Base-by-base conservation (phyloP, 2,797 vertebrate genomes). In the Buceros bicornis region DNA sequence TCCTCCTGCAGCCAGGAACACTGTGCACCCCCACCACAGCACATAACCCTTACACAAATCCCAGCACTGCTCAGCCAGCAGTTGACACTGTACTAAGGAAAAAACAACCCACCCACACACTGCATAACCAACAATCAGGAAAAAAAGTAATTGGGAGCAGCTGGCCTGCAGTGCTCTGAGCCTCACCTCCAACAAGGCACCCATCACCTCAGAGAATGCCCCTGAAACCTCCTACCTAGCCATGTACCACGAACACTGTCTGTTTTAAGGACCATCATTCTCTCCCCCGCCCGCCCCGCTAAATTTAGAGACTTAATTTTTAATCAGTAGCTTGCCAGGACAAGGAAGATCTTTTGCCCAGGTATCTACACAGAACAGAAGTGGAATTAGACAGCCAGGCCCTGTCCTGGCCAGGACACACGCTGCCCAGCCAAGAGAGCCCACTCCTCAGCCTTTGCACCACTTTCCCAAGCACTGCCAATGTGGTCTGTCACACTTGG, bases 341-440 rank as follows among this genome's bases (percentile, higher is more conserved):
- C 24, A 58, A 50, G 40, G 56, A 51, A 33, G 13, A 43, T 48
- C 28, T 62, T 74, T 70, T 69, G 66, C 24, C 29, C 58, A 25
- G 35, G 33, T 54, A 73, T 26, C 56, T 43, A 19, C 8, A 10
- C 19, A 82, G 71, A 51, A 54, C 35, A 48, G 35, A 69, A 43
- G 16, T 18, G 26, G 35, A n/a, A 56, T 19, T 45, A 85, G 58
- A 2, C 13, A 78, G 16, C 10, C n/a, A 61, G 73, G 24, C 21
- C 11, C 2, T 0, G 0, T 45, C 67, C 56, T 60, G 29, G 20
- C 60, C 66, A 42, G 42, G 65, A 81, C 31, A n/a, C 6, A 11
- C 1, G 5, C 28, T 25, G 24, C 71, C 43, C 40, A 24, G 45
- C 53, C 67, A 43, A n/a, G 22, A 5, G 25, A 79, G 45, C 40